Conservation (phyloP, 2,113 vertebrate genomes). For the Phrynosoma platyrhinos region DNA sequence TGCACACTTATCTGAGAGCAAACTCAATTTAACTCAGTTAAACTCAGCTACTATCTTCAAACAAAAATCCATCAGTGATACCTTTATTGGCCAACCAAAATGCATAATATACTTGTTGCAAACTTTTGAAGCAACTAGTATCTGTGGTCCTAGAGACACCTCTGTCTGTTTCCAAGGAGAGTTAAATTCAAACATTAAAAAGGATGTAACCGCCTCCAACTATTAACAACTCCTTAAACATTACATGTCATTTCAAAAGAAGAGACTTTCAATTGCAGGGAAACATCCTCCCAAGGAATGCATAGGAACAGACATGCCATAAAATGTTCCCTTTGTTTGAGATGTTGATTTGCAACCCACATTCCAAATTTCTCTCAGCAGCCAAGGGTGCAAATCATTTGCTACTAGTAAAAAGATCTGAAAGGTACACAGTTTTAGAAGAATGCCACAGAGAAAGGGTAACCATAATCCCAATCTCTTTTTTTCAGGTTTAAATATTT, state of each 20-base stretch:
- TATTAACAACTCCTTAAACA: not conserved
- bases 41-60: not conserved
- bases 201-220: no score
- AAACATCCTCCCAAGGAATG: not conserved
- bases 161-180: not conserved
- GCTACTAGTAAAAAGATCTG: not conserved
- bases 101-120: no score
- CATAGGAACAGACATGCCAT: not conserved
- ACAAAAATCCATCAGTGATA: no score
- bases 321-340: not conserved
- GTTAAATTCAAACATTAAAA: not conserved
- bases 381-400: not conserved
- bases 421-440: not conserved
- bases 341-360: not conserved
- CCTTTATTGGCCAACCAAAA: no score
- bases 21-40: not conserved
- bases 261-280: not conserved
- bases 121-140: not conserved
- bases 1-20: not conserved
- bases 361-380: constrained; percentile 6
- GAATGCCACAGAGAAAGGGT: not conserved
- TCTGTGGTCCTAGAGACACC: not conserved
- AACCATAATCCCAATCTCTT: not conserved
- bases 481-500: constrained; percentile 14
- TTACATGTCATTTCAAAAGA: not conserved